Evolutionary conservation across 2,797 vertebrate genomes (phyloP).

Genomic region (Apogon talboti): DNA sequence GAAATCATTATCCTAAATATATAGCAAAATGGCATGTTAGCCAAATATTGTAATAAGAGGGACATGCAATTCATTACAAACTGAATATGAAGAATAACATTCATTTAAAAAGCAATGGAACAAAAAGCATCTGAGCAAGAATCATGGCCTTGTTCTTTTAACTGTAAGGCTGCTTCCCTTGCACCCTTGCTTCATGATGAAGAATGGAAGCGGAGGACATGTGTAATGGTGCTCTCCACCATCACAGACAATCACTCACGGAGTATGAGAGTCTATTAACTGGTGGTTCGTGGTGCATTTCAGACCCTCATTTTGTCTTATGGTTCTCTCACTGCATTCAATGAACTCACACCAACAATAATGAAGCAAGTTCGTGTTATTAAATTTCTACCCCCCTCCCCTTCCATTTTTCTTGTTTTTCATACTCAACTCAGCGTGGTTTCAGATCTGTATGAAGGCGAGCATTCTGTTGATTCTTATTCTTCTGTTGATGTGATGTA

Average conservation of each 20-base stretch:
- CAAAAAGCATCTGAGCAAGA: slow-evolving; percentile 22
- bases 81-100: slow-evolving; percentile 18
- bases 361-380: slow-evolving; percentile 20
- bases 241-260: slow-evolving; percentile 58
- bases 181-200: slow-evolving; percentile 27
- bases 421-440: background rate
- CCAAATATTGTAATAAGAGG: slow-evolving; percentile 14
- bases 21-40: slow-evolving; percentile 3
- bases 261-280: slow-evolving; percentile 64
- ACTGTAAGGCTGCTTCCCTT: slow-evolving; percentile 13
- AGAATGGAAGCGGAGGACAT: slow-evolving; percentile 52
- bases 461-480: background rate
- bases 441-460: background rate
- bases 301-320: slow-evolving; percentile 44
- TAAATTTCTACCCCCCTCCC: slow-evolving; percentile 6
- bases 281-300: slow-evolving; percentile 55
- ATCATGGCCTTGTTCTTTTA: slow-evolving; percentile 38
- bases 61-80: slow-evolving; percentile 19
- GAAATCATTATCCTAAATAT: slow-evolving; percentile 9
- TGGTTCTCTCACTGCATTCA: slow-evolving; percentile 29
- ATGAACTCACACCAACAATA: slow-evolving; percentile 40
- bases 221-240: slow-evolving; percentile 57
- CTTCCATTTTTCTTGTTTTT: slow-evolving; percentile 4
- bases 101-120: slow-evolving; percentile 46
- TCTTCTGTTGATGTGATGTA: background rate